phyloP scores from a whole-genome alignment of 1,140 invertebrate genomes.

The Drosophila nasuta region DNA sequence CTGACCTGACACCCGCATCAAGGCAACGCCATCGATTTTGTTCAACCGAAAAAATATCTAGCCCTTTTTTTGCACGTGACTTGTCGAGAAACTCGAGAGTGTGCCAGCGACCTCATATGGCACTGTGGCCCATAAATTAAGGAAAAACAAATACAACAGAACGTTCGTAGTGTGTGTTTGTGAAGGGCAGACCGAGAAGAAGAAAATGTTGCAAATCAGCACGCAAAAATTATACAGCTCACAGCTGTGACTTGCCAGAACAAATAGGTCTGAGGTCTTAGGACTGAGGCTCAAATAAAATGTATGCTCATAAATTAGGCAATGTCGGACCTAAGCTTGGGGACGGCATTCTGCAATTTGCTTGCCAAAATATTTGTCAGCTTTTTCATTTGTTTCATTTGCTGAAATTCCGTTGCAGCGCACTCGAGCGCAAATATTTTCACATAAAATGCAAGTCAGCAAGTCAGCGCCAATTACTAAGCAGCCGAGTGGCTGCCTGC shows the following conservation, averaged over 20 bases:
- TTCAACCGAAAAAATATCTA: constrained; percentile 6
- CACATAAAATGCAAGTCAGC: constrained; percentile 37
- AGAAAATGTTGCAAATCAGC: constrained; percentile 35
- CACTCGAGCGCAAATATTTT: constrained; percentile 26
- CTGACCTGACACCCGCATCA: constrained; percentile 42
- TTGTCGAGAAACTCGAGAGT: constrained; percentile 11
- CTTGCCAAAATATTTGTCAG: constrained; percentile 43
- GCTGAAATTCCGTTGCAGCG: constrained; percentile 18
- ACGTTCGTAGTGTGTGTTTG: background rate
- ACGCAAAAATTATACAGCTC: constrained; percentile 38
- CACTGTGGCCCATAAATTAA: constrained; percentile 42
- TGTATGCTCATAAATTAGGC: constrained; percentile 35
- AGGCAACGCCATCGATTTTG: constrained; percentile 43
- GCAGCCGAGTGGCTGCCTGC: constrained; percentile 14
- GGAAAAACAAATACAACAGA: constrained; percentile 21
- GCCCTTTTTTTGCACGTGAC: constrained; percentile 48
- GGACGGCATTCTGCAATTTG: constrained; percentile 19
- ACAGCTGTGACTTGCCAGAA: constrained; percentile 38
- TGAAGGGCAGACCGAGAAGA: background rate
- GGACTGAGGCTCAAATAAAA: background rate
- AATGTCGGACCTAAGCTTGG: constrained; percentile 7
- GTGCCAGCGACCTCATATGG: constrained; percentile 39
- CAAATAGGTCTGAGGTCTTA: constrained; percentile 1
- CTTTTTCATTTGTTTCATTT: constrained; percentile 34
- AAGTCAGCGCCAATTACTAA: constrained; percentile 19